Evolutionary conservation across 2,113 vertebrate species (phyloP).

Genomic region (Ascaphus truei): DNA sequence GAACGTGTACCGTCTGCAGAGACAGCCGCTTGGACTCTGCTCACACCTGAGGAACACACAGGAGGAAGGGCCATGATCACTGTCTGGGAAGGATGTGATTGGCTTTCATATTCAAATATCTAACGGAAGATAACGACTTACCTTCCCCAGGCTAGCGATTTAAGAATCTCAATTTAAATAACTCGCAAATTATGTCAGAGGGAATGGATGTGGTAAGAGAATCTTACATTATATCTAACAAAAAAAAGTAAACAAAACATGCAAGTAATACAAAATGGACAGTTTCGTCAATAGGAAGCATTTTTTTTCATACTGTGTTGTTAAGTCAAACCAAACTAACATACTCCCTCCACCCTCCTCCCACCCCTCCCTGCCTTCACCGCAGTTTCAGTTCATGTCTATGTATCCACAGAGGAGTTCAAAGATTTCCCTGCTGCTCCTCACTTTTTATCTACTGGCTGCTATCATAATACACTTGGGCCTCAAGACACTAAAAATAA

Average conservation of each 20-base stretch:
- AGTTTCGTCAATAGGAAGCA: constrained; percentile 79
- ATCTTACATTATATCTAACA: constrained; percentile 85
- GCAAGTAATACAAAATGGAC: constrained; percentile 89
- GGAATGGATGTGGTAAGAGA: constrained; percentile 86
- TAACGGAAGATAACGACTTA: constrained; percentile 95
- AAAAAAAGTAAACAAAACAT: constrained; percentile 84
- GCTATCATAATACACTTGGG: too few species aligned
- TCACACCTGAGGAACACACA: constrained; percentile 94
- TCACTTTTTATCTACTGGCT: too few species aligned
- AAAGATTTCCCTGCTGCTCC: too few species aligned
- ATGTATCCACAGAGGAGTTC: too few species aligned
- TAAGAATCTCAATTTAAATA: constrained; percentile 87
- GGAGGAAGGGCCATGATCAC: constrained; percentile 60
- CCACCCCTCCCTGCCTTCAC: too few species aligned
- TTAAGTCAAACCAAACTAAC: background rate
- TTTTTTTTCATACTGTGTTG: constrained; percentile 99
- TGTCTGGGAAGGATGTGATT: too few species aligned
- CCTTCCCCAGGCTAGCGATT: constrained; percentile 94
- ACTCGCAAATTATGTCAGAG: constrained; percentile 79
- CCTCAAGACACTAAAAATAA: too few species aligned
- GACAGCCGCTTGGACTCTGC: constrained; percentile 43
- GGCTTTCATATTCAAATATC: constrained; percentile 72
- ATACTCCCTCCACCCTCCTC: too few species aligned
- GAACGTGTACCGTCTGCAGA: background rate
- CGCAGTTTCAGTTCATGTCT: too few species aligned